Evolutionary conservation across 2,113 vertebrate species (phyloP).

Genomic region (Amphilophus citrinellus): DNA sequence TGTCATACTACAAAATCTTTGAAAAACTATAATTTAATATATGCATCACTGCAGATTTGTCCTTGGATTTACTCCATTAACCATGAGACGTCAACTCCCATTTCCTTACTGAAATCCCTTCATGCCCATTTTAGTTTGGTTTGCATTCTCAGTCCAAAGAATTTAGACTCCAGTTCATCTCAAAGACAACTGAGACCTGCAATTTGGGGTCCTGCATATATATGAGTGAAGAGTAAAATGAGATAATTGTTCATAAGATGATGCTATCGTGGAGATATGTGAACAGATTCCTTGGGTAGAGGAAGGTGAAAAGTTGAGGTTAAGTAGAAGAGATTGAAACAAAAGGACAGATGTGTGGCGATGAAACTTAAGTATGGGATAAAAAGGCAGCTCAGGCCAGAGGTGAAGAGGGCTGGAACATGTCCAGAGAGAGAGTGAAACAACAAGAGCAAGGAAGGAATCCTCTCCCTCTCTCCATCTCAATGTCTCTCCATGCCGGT

Average conservation of each 20-base stretch:
- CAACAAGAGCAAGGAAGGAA: slow-evolving; percentile 18
- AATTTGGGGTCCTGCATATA: not conserved
- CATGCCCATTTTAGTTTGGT: not conserved
- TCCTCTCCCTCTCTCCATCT: slow-evolving; percentile 38
- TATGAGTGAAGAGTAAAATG: not conserved
- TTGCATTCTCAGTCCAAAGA: not conserved
- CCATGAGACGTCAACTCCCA: not conserved
- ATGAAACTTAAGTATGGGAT: slow-evolving; percentile 46
- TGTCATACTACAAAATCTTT: not conserved
- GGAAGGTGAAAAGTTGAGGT: slow-evolving; percentile 29
- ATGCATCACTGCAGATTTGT: not conserved
- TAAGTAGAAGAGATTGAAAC: slow-evolving; percentile 46
- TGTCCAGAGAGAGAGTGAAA: slow-evolving; percentile 29
- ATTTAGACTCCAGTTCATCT: slow-evolving; percentile 2
- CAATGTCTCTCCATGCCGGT: slow-evolving; percentile 44
- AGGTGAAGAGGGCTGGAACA: slow-evolving; percentile 54
- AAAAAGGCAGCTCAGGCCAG: slow-evolving; percentile 47
- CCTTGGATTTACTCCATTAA: slow-evolving; percentile 10
- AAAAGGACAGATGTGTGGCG: slow-evolving; percentile 47
- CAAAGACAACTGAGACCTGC: not conserved
- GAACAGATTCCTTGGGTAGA: not conserved
- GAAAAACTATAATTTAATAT: slow-evolving; percentile 2
- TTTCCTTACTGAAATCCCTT: slow-evolving; percentile 1
- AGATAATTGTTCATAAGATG: slow-evolving; percentile 14
- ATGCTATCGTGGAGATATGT: not conserved